A percentile compares a stretch with the other conserved stretches of the same genome.
phyloP scores from a whole-genome alignment of 1,140 invertebrate genomes.

The Cryptotermes secundus region DNA sequence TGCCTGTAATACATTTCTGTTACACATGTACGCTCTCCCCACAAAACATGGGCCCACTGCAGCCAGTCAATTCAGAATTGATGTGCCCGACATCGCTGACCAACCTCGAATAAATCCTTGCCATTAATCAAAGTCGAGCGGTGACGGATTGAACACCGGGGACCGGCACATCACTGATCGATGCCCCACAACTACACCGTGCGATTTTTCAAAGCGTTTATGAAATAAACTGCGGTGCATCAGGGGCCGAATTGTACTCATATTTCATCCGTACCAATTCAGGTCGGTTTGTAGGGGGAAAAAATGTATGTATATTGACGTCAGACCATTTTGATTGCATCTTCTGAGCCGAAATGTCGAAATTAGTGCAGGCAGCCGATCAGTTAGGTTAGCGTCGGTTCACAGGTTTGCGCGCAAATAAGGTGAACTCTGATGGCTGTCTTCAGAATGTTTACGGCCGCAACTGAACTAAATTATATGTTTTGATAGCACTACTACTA shows the following conservation, averaged over 20 bases:
- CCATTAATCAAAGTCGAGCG: constrained; percentile 35
- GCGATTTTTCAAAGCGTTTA: constrained; percentile 29
- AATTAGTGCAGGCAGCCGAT: not conserved
- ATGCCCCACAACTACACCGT: constrained; percentile 25
- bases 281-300: not conserved
- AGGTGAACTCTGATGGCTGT: not conserved
- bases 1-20: not conserved
- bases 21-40: not conserved
- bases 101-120: constrained; percentile 21
- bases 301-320: constrained; percentile 8
- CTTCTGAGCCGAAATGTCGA: not conserved
- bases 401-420: not conserved
- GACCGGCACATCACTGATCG: constrained; percentile 29
- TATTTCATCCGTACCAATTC: constrained; percentile 11
- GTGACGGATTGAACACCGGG: constrained; percentile 35
- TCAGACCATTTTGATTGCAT: not conserved
- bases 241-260: constrained; percentile 7
- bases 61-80: constrained; percentile 33
- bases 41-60: constrained; percentile 4
- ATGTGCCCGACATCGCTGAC: constrained; percentile 32
- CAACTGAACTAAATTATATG: not conserved
- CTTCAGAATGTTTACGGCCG: not conserved
- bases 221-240: constrained; percentile 29
- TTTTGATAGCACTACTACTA: too few species aligned
- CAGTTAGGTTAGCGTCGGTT: not conserved